A percentile compares a stretch with the other conserved stretches of the same genome.
phyloP scores from a whole-genome alignment of 2,888 invertebrate species.

The Thalpophila matura region DNA sequence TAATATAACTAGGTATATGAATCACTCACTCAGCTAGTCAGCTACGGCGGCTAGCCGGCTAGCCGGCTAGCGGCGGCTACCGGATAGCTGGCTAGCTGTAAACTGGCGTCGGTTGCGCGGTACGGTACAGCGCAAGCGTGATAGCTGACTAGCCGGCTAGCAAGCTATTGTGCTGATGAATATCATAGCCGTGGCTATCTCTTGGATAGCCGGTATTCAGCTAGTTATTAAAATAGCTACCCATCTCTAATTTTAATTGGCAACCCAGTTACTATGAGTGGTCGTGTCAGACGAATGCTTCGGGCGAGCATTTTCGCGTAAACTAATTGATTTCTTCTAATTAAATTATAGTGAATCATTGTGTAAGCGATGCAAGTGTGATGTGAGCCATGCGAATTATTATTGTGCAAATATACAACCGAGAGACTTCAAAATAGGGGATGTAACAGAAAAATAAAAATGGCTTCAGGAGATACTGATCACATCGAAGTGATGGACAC shows the following conservation, averaged over 20 bases:
- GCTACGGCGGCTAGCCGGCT: no score
- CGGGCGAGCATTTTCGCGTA: slow-evolving; percentile 86
- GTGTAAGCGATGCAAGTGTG: slow-evolving; percentile 84
- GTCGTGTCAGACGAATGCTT: slow-evolving; percentile 88
- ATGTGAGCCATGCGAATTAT: slow-evolving; percentile 87
- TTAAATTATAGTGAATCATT: slow-evolving; percentile 89
- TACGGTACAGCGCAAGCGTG: no score
- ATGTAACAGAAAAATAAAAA: slow-evolving; percentile 89
- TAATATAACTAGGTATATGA: no score
- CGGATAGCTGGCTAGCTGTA: no score
- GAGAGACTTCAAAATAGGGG: slow-evolving; percentile 86
- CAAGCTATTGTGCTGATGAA: no score
- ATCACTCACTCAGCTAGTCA: no score
- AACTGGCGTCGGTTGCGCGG: no score
- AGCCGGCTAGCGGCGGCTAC: no score
- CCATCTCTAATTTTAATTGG: slow-evolving; percentile 72
- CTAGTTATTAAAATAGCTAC: no score
- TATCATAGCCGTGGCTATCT: no score
- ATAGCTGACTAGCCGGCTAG: no score
- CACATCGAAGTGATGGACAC: slow-evolving; percentile 94
- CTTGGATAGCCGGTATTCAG: no score
- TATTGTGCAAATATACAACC: slow-evolving; percentile 79
- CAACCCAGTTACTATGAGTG: slow-evolving; percentile 85
- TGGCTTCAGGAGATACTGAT: slow-evolving; percentile 96
- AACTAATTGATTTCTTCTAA: slow-evolving; percentile 89